These are phyloP conservation scores for Neoaliturus tenellus DNA, from an alignment of 2,888 invertebrate species.

Conservation along the genomic window DNA sequence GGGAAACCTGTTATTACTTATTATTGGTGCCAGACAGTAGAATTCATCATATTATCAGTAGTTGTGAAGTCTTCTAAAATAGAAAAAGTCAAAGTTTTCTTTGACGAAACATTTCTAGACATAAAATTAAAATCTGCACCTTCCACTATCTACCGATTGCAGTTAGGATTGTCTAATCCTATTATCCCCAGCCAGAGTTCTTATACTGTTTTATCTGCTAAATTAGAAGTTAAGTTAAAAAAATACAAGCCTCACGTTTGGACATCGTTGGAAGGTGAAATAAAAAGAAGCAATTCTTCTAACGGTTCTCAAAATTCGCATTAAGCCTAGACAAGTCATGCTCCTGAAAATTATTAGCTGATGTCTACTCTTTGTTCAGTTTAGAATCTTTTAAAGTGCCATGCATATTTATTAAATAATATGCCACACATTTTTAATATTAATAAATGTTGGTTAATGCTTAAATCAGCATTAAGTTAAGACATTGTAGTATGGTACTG, in stretches of 20 bases:
- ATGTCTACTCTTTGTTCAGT: no score
- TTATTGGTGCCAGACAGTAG: conserved; percentile 25
- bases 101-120: conserved; percentile 30
- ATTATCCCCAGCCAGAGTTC: conserved; percentile 27
- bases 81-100: conserved; percentile 34
- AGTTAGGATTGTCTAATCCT: conserved; percentile 33
- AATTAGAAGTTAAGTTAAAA: conserved; percentile 24
- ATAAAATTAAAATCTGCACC: conserved; percentile 21
- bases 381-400: no score
- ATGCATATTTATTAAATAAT: no score
- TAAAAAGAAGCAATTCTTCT: not conserved
- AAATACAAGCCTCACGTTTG: not conserved
- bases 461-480: no score
- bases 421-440: no score
- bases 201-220: conserved; percentile 26
- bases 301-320: not conserved
- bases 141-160: conserved; percentile 7
- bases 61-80: conserved; percentile 33
- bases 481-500: no score
- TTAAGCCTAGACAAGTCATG: no score
- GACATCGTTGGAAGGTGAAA: conserved; percentile 21
- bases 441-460: no score
- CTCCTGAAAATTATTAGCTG: no score
- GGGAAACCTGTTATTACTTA: conserved; percentile 34
- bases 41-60: conserved; percentile 1